Percentiles rank a stretch among this genome's conserved stretches.
Conservation (phyloP, 2,797 vertebrate genomes). For the Pantherophis vulpinus region DNA sequence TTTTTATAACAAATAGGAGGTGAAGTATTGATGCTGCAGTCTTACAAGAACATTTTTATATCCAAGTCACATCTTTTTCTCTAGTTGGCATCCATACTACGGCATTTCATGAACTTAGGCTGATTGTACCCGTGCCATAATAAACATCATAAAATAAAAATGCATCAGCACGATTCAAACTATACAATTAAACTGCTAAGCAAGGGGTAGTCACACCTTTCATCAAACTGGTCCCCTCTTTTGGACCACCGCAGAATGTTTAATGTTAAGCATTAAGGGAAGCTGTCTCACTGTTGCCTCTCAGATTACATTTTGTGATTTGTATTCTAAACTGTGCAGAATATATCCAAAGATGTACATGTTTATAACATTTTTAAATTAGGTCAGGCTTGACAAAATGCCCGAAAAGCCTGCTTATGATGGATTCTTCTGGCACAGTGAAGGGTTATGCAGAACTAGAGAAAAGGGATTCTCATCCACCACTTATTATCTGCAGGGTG, state of each 20-base stretch:
- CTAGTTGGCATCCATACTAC: neutral
- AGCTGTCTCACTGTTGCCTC: neutral
- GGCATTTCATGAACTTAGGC: neutral
- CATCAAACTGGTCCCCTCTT: neutral
- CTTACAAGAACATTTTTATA: neutral
- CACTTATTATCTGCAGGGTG: neutral
- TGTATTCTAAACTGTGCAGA: neutral
- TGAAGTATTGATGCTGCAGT: neutral
- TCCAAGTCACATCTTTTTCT: neutral
- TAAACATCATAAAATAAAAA: neutral
- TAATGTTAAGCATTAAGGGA: neutral
- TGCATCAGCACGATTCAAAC: neutral
- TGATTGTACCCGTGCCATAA: neutral
- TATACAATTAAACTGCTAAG: neutral
- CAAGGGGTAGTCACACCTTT: neutral
- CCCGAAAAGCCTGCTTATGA: neutral
- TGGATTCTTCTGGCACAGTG: neutral
- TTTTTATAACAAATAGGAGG: neutral
- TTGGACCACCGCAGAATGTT: neutral
- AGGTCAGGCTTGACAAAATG: neutral
- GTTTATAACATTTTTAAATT: slow-evolving; percentile 1
- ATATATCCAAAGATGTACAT: neutral
- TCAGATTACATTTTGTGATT: neutral
- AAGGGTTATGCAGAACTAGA: neutral
- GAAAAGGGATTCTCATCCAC: too few relatives aligned